Evolutionary conservation across 2,888 invertebrate genomes (phyloP).

Genomic region (Bellardia bayeri): DNA sequence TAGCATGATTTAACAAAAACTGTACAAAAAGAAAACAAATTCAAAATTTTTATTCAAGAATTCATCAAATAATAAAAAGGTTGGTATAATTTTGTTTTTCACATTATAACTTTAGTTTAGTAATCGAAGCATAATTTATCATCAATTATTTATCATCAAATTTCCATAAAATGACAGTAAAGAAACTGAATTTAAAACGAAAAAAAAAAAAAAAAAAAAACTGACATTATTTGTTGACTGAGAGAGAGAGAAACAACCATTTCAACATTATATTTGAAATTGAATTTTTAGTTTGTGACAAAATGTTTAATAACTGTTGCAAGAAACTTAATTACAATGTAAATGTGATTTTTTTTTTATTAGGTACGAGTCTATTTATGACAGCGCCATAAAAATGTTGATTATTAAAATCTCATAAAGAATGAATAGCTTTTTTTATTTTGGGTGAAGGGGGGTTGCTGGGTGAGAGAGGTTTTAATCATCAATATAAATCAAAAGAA

Average conservation of each 20-base stretch:
- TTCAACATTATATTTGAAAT: not conserved
- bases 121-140: conserved; percentile 51
- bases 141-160: conserved; percentile 56
- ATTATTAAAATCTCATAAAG: not conserved
- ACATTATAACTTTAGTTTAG: not conserved
- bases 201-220: conserved; percentile 4
- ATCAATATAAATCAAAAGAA: not conserved
- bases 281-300: conserved; percentile 10
- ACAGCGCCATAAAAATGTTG: conserved; percentile 7
- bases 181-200: conserved; percentile 37
- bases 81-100: not conserved
- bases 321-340: conserved; percentile 12
- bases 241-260: not conserved
- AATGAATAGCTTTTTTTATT: not conserved
- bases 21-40: not conserved
- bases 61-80: conserved; percentile 1
- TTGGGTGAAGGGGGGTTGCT: no score
- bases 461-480: not conserved
- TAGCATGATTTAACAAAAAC: conserved; percentile 54
- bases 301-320: not conserved
- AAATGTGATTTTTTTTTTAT: conserved; percentile 21
- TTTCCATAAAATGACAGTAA: conserved; percentile 38
- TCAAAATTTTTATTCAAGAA: not conserved
- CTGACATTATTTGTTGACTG: not conserved
- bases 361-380: conserved; percentile 15